A percentile compares a stretch with the other conserved stretches of the same genome.
Evolutionary conservation across 2,113 vertebrate species (phyloP).

Genomic region (Apodemus sylvaticus): DNA sequence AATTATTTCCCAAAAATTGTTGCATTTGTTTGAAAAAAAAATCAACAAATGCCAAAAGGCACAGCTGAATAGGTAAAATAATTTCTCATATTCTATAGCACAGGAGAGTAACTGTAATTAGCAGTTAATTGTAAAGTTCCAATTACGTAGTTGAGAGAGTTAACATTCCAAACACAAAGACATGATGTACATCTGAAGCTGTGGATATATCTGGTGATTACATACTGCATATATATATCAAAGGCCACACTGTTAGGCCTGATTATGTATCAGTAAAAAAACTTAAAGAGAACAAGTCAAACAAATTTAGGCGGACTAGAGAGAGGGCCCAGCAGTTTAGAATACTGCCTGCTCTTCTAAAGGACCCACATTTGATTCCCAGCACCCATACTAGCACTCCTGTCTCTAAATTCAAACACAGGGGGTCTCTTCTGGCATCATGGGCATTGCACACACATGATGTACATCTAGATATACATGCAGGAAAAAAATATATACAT

Average conservation of each 20-base stretch:
- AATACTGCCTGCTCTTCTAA: not conserved
- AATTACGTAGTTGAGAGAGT: not conserved
- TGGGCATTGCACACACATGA: not conserved
- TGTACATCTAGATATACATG: not conserved
- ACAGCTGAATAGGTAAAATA: not conserved
- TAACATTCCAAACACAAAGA: not conserved
- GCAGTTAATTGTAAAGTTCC: not conserved
- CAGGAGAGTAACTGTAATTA: not conserved
- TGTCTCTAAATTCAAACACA: not conserved
- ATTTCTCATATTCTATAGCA: not conserved
- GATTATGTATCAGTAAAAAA: not conserved
- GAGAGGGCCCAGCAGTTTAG: not conserved
- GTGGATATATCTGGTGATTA: not conserved
- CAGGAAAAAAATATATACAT: not conserved
- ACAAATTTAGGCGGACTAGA: not conserved
- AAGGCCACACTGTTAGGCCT: not conserved
- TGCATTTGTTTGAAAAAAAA: constrained; percentile 13
- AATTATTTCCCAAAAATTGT: constrained; percentile 2
- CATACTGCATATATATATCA: not conserved
- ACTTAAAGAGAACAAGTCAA: not conserved
- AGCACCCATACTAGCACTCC: not conserved
- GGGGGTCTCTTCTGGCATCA: not conserved
- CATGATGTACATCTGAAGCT: not conserved
- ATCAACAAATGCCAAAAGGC: not conserved
- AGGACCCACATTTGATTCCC: not conserved